phyloP scores from a whole-genome alignment of 2,113 vertebrate species.

The Pelvicachromis taeniatus region DNA sequence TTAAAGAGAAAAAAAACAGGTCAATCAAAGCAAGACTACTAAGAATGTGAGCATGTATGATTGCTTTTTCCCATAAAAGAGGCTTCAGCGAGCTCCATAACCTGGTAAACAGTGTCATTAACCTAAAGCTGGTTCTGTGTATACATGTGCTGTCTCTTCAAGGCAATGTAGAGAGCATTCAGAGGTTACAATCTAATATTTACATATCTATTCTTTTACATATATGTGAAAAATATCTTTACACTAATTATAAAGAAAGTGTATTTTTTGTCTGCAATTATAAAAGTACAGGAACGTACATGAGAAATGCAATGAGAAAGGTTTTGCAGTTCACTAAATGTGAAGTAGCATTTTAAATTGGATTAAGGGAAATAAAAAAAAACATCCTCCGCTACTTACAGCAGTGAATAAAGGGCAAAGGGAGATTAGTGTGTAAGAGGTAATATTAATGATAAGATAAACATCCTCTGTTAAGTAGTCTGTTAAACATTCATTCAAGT shows the following conservation, averaged over 20 bases:
- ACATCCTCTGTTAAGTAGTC: not conserved
- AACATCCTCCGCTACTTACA: not conserved
- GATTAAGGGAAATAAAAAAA: not conserved
- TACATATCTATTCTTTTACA: not conserved
- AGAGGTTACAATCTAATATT: not conserved
- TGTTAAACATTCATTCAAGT: slow-evolving; percentile 48
- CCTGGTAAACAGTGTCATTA: slow-evolving; percentile 30
- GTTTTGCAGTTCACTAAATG: not conserved
- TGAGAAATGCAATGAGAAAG: not conserved
- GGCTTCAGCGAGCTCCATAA: not conserved
- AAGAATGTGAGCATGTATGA: slow-evolving; percentile 8
- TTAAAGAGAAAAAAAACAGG: slow-evolving; percentile 31
- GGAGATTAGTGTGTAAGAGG: not conserved
- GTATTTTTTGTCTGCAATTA: not conserved
- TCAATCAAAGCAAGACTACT: slow-evolving; percentile 23
- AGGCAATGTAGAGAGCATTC: slow-evolving; percentile 12
- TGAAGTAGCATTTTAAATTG: not conserved
- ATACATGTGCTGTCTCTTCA: not conserved
- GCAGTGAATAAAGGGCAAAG: not conserved
- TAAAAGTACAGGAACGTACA: not conserved
- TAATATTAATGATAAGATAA: not conserved
- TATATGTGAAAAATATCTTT: not conserved
- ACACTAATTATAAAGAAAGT: not conserved
- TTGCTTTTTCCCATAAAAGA: not conserved
- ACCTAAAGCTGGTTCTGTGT: too few species aligned